A percentile compares a stretch with the other conserved stretches of the same genome.
Conservation (phyloP, 2,797 vertebrate species). For the Rhabdophis nuchalis region DNA sequence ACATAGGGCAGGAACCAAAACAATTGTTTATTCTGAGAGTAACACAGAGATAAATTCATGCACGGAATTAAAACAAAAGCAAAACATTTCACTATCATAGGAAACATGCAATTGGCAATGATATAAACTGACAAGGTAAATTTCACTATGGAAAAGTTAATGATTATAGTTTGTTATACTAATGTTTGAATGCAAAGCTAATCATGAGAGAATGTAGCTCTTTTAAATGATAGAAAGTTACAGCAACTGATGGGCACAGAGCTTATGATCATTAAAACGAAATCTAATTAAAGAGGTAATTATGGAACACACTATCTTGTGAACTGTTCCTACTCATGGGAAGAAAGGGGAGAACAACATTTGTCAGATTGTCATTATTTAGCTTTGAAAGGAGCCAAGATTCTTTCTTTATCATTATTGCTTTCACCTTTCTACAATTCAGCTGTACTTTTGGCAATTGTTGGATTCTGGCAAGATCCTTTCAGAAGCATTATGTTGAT, state of each 20-base stretch:
- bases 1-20: not conserved
- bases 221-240: not conserved
- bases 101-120: constrained; percentile 11
- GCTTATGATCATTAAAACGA: constrained; percentile 2
- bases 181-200: not conserved
- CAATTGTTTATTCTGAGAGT: not conserved
- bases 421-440: fast-evolving
- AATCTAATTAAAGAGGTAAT: fast-evolving
- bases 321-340: not conserved
- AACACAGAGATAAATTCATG: not conserved
- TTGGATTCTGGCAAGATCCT: not conserved
- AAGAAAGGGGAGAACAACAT: not conserved
- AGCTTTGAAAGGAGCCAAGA: not conserved
- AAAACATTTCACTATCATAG: not conserved
- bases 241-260: constrained; percentile 22
- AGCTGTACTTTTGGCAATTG: not conserved
- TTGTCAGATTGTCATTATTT: not conserved
- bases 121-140: not conserved
- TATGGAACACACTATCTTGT: fast-evolving
- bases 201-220: not conserved
- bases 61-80: too few relatives aligned
- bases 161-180: constrained; percentile 12
- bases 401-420: fast-evolving
- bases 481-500: not conserved
- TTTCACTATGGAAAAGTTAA: constrained; percentile 26